Evolutionary conservation across 1,140 invertebrate genomes (phyloP), one percentile per base, ranked within the genome.

Genomic region (Cyclina sinensis): DNA sequence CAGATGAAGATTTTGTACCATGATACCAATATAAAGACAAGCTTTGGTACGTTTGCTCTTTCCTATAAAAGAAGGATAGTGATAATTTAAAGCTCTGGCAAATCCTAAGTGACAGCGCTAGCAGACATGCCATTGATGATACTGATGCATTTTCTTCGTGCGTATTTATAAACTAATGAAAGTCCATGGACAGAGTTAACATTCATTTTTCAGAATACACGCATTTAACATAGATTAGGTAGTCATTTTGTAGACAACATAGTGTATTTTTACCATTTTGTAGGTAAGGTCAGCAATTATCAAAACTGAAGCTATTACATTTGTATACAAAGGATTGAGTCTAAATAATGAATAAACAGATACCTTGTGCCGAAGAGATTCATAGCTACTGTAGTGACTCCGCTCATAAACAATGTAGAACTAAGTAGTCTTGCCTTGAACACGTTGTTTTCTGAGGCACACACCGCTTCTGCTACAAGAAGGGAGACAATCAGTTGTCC

Each of bases 401-500:
- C 92, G 27, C 87, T 86, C 88, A 92, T 91, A 16, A 92, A 80
- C 57, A 92, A 73, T 27, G 90, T 92, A 0, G 90, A 84, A 51
- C 90, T 89, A 0, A 92, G 81, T 16, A 92, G 68, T 16, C 68
- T 74, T 16, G 89, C 81, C 48, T 91, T 92, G 30, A 92, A 30
- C 5, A 86, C 68, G 16, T 89, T 46, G 21, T 90, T 85, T 46
- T 90, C 78, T 39, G 62, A 24, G 0, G 90, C 90, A 79, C 91
- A 92, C 1, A 91, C 83, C 0, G 80, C 30, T 32, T 92, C 80
- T 18, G 89, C 80, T 0, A 91, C 90, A 14, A 92, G 70, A 18
- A 90, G 21, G 0, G 90, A 82, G 21, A 83, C 65, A 3, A 88
- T 65, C 21, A 92, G 81, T 14, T 83, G 32, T 14, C 73, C 59